phyloP scores from a whole-genome alignment of 92 coral and sea anemone genomes.

The Porites rus region DNA sequence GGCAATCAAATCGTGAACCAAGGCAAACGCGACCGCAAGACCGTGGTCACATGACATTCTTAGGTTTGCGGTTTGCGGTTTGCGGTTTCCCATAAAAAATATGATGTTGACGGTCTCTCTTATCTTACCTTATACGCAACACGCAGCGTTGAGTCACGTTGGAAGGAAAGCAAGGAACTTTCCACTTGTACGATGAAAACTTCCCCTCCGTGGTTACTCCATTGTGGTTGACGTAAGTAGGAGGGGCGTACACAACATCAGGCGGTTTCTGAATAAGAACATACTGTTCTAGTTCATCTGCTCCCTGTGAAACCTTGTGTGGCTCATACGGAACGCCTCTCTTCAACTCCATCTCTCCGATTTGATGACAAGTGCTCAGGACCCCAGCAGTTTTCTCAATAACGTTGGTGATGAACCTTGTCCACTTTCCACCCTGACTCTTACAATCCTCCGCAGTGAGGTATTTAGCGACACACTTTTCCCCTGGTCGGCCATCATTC shows the following conservation, averaged over 20 bases:
- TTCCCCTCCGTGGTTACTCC: constrained; percentile 47
- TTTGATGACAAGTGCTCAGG: constrained; percentile 16
- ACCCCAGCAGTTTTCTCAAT: constrained; percentile 26
- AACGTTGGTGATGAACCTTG: constrained; percentile 34
- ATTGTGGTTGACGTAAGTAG: constrained; percentile 45
- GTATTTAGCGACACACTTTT: constrained; percentile 27
- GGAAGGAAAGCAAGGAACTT: constrained; percentile 34
- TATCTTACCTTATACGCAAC: constrained; percentile 16
- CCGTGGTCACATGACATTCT: too few species aligned
- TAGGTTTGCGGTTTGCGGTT: too few species aligned
- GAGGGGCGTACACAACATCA: constrained; percentile 23
- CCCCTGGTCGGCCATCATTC: neutral
- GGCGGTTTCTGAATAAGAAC: constrained; percentile 29
- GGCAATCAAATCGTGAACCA: too few species aligned
- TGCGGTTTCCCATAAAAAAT: too few species aligned
- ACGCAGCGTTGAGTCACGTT: constrained; percentile 45
- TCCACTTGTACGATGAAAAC: constrained; percentile 49
- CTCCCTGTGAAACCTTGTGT: constrained; percentile 30
- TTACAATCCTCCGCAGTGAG: constrained; percentile 1
- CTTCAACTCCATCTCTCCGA: neutral
- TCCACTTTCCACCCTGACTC: constrained; percentile 16
- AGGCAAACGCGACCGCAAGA: too few species aligned
- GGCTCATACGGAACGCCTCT: constrained; percentile 43
- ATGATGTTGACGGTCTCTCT: too few species aligned
- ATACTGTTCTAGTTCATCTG: constrained; percentile 15